Base-by-base conservation (phyloP, 2,797 vertebrate species). In the Pristis pectinata region DNA sequence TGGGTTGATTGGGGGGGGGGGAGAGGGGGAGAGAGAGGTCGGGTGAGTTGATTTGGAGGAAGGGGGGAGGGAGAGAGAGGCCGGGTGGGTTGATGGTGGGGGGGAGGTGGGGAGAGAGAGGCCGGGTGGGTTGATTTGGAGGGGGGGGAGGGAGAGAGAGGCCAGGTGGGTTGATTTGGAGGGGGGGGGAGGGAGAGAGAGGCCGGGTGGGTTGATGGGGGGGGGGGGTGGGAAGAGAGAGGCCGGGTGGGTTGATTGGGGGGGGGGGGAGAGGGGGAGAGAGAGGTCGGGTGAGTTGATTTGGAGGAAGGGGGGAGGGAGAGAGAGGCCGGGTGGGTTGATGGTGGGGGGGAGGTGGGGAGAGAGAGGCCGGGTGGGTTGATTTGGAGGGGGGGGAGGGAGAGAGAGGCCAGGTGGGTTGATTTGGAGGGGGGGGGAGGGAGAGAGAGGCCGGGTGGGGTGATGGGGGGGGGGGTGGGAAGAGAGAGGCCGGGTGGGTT, bases 201-300 rank as follows among this genome's bases (percentile, higher is more conserved):
- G 34, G n/a, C 0, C 27, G 30, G 34, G 1, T n/a, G 41, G 17
- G 1, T 67, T 11, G 19, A n/a, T 10, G n/a, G 10, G 76, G 76
- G 1, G n/a, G 4, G 76, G n/a, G 11, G 11, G n/a, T n/a, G 76
- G 37, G 79, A 15, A 11, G 11, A 22, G n/a, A n/a, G 76, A 77
- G 41, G 17, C 41, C 3, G 11, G 15, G 77, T 77, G 0, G n/a
- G 77, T n/a, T n/a, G 77, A 0, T n/a, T 1, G 37, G 41, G n/a
- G 15, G 8, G 79, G 13, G 37, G 4, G 41, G 0, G 37, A 10
- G 79, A 1, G n/a, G 37, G 19, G 37, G 37, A 6, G 5, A 41
- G 41, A 22, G 17, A 0, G 15, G 22, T 3, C 37, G 41, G 0
- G 7, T 2, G 19, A 5, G 74, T 2, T 13, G 0, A 10, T 0